Evolutionary conservation across 2,113 vertebrate genomes (phyloP).

Genomic region (Catharus fuscescens): DNA sequence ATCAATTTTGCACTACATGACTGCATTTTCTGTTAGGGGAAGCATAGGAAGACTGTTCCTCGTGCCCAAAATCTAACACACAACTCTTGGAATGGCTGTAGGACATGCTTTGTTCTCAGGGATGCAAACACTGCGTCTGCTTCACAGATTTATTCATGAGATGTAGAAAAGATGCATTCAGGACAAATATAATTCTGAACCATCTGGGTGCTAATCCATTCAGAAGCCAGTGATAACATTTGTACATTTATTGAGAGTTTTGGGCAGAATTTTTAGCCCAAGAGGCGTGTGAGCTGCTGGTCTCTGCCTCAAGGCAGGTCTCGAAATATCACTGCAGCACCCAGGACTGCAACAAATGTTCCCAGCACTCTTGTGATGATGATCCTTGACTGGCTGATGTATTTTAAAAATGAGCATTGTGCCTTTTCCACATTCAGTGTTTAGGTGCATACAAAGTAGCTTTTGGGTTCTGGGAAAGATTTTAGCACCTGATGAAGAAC

Average conservation of each 20-base stretch:
- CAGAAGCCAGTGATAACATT: background rate
- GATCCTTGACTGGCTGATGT: background rate
- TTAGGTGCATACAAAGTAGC: background rate
- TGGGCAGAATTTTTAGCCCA: background rate
- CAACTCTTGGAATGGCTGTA: background rate
- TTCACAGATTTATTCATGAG: slow-evolving; percentile 43
- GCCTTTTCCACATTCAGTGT: background rate
- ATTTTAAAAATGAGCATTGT: background rate
- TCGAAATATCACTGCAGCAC: background rate
- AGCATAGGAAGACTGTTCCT: background rate
- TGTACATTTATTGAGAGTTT: background rate
- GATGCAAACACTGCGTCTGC: background rate
- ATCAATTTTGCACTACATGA: background rate
- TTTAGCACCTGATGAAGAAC: background rate
- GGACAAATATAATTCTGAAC: slow-evolving; percentile 18
- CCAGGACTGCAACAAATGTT: background rate
- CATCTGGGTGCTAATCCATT: background rate
- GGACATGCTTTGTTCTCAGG: background rate
- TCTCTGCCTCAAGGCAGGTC: background rate
- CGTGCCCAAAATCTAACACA: background rate
- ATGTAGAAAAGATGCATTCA: slow-evolving; percentile 42
- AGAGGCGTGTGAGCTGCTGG: background rate
- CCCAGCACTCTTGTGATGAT: background rate
- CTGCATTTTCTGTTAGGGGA: background rate
- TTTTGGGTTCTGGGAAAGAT: background rate